phyloP scores from a whole-genome alignment of 2,113 vertebrate genomes.

The Artemisiospiza belli region DNA sequence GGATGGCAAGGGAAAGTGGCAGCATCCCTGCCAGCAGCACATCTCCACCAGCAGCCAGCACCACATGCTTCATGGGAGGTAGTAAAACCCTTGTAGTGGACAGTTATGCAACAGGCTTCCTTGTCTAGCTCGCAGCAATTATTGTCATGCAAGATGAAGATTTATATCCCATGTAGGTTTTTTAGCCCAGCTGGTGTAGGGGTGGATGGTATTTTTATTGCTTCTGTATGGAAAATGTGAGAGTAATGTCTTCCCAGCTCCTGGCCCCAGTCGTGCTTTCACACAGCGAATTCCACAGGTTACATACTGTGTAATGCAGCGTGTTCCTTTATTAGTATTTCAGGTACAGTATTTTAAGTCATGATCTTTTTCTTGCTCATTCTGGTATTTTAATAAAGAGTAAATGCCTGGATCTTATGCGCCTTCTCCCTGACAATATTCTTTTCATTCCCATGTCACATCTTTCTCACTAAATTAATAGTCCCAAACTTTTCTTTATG shows the following conservation, averaged over 20 bases:
- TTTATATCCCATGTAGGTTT: conserved; percentile 44
- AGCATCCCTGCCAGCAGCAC: not conserved
- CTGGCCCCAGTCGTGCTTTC: not conserved
- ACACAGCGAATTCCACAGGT: conserved; percentile 20
- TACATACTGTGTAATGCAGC: not conserved
- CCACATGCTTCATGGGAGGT: not conserved
- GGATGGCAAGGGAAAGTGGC: accelerated
- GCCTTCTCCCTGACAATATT: conserved; percentile 5
- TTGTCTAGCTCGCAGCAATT: not conserved
- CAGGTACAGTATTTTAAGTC: conserved; percentile 28
- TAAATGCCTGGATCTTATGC: not conserved
- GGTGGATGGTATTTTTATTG: conserved; percentile 68
- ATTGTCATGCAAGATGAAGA: conserved; percentile 31
- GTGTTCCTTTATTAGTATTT: not conserved
- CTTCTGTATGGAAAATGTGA: conserved; percentile 49
- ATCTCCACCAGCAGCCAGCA: not conserved
- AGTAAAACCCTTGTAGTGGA: not conserved
- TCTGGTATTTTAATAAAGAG: not conserved
- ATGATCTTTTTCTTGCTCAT: not conserved
- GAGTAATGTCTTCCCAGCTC: conserved; percentile 33
- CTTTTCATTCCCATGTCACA: conserved; percentile 24
- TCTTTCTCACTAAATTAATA: conserved; percentile 19
- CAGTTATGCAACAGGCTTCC: conserved; percentile 29
- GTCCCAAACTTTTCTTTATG: not conserved
- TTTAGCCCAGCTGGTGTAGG: conserved; percentile 57